Evolutionary conservation across 2,113 vertebrate species (phyloP), one percentile per base, ranked within the genome.

Genomic region (Pogonocichla stellata): DNA sequence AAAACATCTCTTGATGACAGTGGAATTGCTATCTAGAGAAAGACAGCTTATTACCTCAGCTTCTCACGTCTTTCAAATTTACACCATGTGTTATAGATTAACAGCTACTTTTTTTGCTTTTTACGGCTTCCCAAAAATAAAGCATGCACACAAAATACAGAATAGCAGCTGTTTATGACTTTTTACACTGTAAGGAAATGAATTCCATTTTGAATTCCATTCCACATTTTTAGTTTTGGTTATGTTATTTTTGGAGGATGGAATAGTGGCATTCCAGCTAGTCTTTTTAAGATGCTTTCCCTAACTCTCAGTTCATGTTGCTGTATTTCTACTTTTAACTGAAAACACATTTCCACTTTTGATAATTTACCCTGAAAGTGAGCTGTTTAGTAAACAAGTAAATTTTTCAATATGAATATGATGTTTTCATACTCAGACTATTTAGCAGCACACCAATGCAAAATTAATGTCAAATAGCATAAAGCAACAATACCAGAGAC

Each of bases 151-250:
- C 56, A 88, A 95, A 96, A 94, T 64, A 80, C 88, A 85, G 86
- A 96, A 94, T 80, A 94, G 60, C 94, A 93, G 86, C 94, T 96
- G 96, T 93, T 95, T 92, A 90, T 51, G 66, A 94, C 86, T 96
- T 94, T 83, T 93, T 90, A 86, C 85, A 87, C 66, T 54, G 77
- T 74, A 93, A 97, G 90, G 96, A 97, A 95, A 95, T 86, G 83
- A 95, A 95, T 97, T 95, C 88, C 86, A 90, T 80, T 96, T 95
- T 54, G 73, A 92, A 96, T 97, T 96, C 94, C 95, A 96, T 95
- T 95, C 95, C 92, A 95, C 95, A 91, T 94, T 95, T 96, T 96
- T 88, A 95, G 94, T 95, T 96, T 96, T 93, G 69, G 93, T 80
- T 93, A 88, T 80, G 90, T 96, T 96, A 96, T 97, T 96, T 95